These are phyloP conservation scores for Liparis tanakae DNA, from an alignment of 2,797 vertebrate genomes.

Conservation along the genomic window DNA sequence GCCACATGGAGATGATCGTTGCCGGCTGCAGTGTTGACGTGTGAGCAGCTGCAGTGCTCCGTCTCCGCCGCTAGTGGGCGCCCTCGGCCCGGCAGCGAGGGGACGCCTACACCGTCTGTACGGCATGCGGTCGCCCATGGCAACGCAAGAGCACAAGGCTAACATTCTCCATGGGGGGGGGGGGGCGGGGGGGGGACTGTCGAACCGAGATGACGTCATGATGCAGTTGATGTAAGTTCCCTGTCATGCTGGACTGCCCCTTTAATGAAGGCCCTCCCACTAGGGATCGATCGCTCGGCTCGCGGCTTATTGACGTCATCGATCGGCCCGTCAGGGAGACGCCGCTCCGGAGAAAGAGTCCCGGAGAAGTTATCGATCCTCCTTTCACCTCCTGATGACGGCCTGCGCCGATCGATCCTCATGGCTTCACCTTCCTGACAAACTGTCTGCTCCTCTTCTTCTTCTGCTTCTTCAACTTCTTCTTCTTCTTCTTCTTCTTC, in stretches of 20 bases:
- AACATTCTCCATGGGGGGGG: background rate
- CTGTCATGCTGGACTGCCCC: background rate
- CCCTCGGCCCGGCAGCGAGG: constrained; percentile 1
- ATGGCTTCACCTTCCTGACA: constrained; percentile 10
- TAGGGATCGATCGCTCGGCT: constrained; percentile 13
- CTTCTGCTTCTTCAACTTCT: too few relatives aligned
- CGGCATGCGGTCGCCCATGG: constrained; percentile 52
- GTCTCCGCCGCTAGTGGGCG: constrained; percentile 55
- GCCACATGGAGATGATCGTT: too few relatives aligned
- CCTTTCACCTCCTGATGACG: too few relatives aligned
- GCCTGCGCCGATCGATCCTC: too few relatives aligned
- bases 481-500: too few relatives aligned
- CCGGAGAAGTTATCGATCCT: constrained; percentile 36
- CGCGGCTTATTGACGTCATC: constrained; percentile 35
- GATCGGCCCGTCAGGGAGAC: constrained; percentile 17
- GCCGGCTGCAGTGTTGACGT: background rate
- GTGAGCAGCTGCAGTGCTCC: background rate
- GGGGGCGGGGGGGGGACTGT: too few relatives aligned
- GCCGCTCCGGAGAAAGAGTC: constrained; percentile 17
- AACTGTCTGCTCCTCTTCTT: too few relatives aligned
- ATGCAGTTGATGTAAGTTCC: background rate
- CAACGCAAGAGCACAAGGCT: constrained; percentile 36
- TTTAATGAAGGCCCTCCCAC: too few relatives aligned
- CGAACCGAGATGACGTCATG: too few relatives aligned
- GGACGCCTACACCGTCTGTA: constrained; percentile 12